Evolutionary conservation across 2,797 vertebrate species (phyloP), one percentile per base, ranked within the genome.

Genomic region (Limnodromus scolopaceus): DNA sequence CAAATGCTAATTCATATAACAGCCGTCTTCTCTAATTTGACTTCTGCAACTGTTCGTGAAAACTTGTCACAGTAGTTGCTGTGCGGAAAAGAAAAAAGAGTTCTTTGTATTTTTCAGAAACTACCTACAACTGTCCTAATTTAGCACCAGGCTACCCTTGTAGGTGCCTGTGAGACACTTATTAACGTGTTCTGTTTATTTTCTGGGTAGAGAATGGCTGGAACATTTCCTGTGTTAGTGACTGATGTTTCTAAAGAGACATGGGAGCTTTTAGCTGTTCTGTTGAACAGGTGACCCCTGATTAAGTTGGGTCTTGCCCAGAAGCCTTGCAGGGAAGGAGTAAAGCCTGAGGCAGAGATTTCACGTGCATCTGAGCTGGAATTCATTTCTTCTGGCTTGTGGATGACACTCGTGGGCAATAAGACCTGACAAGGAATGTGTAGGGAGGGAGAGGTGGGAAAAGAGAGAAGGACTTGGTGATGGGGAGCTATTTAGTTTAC

Each of bases 281-380:
- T 87, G 60, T 84, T 74, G 79, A 89, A 60, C 61, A 88, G 64
- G 72, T 92, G 82, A 94, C 72, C 55, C 60, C 61, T 92, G 53
- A 83, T 87, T 92, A 92, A 85, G 53, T 25, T 88, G 84, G 32
- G 60, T 92, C 53, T 93, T 92, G 60, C 64, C 68, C 41, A 90
- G 77, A 81, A 92, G n/a, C 80, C 57, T 86, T 85, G 48, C 82
- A 86, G 76, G 60, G 91, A 77, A 18, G 41, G 43, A 87, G 36
- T n/a, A 85, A 84, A 91, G 68, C 75, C 80, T 0, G 30, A 90
- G 76, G 85, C 69, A 85, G 82, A 70, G 43, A 89, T 68, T 80
- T 89, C 32, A 11, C 0, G 1, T 85, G 60, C 48, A 11, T 79
- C 64, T 84, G 71, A 95, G n/a, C 71, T 89, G 48, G 75, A 43